Evolutionary conservation across 2,797 vertebrate species (phyloP).

Genomic region (Chanos chanos): DNA sequence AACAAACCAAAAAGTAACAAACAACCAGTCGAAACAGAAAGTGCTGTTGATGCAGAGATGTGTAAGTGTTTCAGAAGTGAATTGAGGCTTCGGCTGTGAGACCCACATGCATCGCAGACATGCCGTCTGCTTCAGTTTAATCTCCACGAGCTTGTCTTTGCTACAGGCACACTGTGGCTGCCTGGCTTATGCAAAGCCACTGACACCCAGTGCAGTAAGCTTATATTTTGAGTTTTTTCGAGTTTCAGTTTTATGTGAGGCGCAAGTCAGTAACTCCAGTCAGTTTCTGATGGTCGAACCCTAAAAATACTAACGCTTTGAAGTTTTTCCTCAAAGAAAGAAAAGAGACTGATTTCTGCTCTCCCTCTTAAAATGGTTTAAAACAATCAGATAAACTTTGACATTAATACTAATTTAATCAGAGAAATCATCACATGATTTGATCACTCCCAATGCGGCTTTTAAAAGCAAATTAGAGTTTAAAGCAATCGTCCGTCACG

Average conservation of each 20-base stretch:
- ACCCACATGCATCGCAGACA: not conserved
- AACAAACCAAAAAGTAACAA: not conserved
- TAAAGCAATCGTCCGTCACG: slow-evolving; percentile 7
- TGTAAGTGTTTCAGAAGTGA: not conserved
- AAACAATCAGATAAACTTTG: not conserved
- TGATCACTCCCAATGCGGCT: slow-evolving; percentile 1
- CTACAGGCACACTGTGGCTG: too few relatives aligned
- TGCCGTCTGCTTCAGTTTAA: not conserved
- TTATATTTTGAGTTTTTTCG: too few relatives aligned
- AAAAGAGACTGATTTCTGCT: too few relatives aligned
- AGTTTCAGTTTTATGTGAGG: too few relatives aligned
- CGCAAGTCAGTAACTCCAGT: not conserved
- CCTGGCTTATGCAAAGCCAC: too few relatives aligned
- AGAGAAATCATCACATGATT: not conserved
- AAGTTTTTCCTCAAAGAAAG: too few relatives aligned
- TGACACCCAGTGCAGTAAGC: too few relatives aligned
- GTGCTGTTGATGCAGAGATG: not conserved
- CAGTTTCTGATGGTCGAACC: too few relatives aligned
- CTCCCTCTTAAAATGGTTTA: not conserved
- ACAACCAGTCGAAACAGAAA: not conserved
- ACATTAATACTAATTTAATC: not conserved
- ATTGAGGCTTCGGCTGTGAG: not conserved
- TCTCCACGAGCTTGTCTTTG: too few relatives aligned
- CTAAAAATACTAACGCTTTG: too few relatives aligned
- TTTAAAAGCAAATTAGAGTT: slow-evolving; percentile 5